These are phyloP conservation scores for Melipona bicolor DNA, from an alignment of 2,888 invertebrate species.

Conservation along the genomic window DNA sequence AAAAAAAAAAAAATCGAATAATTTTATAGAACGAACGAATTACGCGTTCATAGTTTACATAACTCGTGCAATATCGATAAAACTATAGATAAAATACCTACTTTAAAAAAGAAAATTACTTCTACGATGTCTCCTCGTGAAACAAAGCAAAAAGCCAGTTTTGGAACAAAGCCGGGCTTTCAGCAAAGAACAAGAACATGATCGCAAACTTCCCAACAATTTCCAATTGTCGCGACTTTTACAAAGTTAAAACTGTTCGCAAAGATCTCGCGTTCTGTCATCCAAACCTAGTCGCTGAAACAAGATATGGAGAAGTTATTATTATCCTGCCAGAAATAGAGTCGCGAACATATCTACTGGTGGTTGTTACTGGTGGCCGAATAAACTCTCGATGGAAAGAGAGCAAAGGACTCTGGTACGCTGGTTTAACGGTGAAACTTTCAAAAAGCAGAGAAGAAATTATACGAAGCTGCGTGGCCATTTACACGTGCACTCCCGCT, in stretches of 20 bases:
- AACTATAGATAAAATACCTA: neutral
- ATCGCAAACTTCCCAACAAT: neutral
- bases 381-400: slow-evolving; percentile 17
- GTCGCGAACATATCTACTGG: slow-evolving; percentile 10
- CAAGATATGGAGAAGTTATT: slow-evolving; percentile 47
- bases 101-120: neutral
- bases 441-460: neutral
- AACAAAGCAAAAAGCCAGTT: neutral
- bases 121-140: accelerated
- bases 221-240: neutral
- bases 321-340: slow-evolving; percentile 49
- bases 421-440: neutral
- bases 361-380: slow-evolving; percentile 21
- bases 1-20: too few relatives aligned
- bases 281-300: slow-evolving; percentile 22
- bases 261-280: slow-evolving; percentile 22
- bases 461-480: neutral
- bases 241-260: slow-evolving; percentile 6
- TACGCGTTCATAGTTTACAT: neutral
- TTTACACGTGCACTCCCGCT: neutral
- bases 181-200: neutral
- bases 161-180: neutral
- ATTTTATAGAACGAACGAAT: neutral
- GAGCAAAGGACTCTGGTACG: slow-evolving; percentile 13
- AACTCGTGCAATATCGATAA: neutral